These are phyloP conservation scores for Hydrochoerus hydrochaeris DNA, from an alignment of 2,113 vertebrate genomes.

Conservation along the genomic window DNA sequence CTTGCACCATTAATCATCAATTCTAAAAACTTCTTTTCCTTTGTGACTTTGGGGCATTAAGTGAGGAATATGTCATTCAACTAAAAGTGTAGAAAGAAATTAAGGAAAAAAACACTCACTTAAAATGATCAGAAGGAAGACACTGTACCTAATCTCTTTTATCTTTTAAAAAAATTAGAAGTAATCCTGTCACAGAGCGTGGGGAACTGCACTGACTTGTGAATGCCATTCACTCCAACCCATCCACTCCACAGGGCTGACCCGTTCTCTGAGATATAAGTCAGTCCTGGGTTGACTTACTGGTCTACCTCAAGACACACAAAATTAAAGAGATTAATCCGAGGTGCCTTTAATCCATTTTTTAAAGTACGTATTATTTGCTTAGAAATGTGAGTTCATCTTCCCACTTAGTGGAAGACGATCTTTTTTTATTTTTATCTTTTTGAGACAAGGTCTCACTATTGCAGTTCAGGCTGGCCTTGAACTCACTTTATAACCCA, in stretches of 20 bases:
- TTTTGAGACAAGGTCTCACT: no score
- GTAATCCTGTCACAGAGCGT: not conserved
- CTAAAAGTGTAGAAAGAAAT: not conserved
- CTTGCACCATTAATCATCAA: constrained; percentile 6
- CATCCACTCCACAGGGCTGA: not conserved
- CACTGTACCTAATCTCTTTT: not conserved
- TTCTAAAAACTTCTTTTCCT: not conserved
- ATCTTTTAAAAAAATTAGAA: not conserved
- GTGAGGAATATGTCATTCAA: not conserved
- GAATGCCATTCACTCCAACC: not conserved
- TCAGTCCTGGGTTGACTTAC: not conserved
- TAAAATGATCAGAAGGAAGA: not conserved
- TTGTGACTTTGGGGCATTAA: not conserved
- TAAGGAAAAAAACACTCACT: not conserved
- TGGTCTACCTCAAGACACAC: not conserved
- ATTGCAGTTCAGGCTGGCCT: no score
- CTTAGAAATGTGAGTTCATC: not conserved
- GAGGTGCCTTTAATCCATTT: not conserved
- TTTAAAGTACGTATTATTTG: not conserved
- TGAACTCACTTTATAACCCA: no score
- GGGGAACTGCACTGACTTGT: not conserved
- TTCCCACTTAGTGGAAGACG: not conserved
- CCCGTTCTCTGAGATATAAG: not conserved
- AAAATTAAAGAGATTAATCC: not conserved
- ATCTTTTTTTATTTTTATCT: not conserved